phyloP scores from a whole-genome alignment of 1,140 invertebrate species.

The Euura saliciscinereae region DNA sequence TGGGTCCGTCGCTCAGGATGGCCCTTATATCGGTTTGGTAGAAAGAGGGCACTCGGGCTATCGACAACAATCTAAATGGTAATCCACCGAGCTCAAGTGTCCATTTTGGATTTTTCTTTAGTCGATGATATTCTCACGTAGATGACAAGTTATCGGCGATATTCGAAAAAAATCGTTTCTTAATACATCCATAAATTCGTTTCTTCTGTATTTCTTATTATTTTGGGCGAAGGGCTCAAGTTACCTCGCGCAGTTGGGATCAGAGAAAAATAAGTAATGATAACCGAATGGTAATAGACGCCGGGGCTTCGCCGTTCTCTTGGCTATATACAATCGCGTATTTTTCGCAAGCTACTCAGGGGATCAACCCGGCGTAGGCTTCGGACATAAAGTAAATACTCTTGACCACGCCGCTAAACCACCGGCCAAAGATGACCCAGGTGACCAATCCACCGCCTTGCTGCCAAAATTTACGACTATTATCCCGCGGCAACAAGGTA shows the following conservation, averaged over 20 bases:
- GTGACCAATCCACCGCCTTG: not conserved
- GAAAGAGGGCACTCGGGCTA: not conserved
- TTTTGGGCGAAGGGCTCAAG: too few species aligned
- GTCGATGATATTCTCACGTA: not conserved
- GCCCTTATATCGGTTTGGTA: not conserved
- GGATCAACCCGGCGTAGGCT: not conserved
- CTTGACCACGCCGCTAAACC: not conserved
- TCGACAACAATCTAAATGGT: slow-evolving; percentile 5
- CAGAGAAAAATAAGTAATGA: not conserved
- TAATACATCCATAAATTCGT: not conserved
- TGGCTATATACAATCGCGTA: not conserved
- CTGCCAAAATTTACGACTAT: not conserved
- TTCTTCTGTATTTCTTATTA: not conserved
- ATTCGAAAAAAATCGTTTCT: not conserved
- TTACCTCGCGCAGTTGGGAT: not conserved
- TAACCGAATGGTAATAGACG: not conserved
- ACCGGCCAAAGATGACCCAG: not conserved
- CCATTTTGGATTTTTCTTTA: slow-evolving; percentile 5
- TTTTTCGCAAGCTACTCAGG: not conserved
- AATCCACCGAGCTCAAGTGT: not conserved
- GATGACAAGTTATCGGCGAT: not conserved
- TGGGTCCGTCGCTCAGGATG: not conserved
- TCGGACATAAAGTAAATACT: not conserved
- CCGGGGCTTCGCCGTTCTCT: not conserved
- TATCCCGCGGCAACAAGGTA: not conserved